phyloP scores from a whole-genome alignment of 2,113 vertebrate species.

The Azemiops feae region DNA sequence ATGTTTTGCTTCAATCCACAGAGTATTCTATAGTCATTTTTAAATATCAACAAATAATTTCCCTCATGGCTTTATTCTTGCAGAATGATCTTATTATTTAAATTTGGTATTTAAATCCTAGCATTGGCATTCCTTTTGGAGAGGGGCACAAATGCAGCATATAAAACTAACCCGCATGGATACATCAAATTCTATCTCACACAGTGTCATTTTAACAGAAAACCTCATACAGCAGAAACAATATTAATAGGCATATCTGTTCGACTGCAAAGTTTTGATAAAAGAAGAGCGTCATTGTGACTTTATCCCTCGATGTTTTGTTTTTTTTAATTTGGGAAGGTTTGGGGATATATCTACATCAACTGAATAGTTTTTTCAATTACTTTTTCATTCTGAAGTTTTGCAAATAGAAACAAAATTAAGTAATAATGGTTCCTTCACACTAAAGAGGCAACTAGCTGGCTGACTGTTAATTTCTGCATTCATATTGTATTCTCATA shows the following conservation, averaged over 20 bases:
- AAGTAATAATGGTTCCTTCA: background rate
- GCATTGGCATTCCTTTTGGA: background rate
- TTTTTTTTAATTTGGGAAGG: background rate
- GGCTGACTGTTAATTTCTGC: background rate
- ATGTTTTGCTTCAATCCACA: background rate
- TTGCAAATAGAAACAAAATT: constrained; percentile 1
- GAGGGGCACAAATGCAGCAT: background rate
- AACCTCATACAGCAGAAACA: background rate
- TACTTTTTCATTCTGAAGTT: background rate
- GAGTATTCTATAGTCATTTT: background rate
- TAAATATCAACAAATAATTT: background rate
- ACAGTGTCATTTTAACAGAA: background rate
- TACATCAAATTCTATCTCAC: background rate
- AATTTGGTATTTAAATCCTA: background rate
- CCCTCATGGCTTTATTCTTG: background rate
- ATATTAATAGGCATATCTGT: background rate
- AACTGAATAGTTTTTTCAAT: background rate
- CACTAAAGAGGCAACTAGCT: background rate
- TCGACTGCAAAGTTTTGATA: background rate
- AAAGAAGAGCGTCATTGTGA: background rate
- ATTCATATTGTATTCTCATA: background rate
- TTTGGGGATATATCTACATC: background rate
- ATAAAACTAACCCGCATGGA: background rate
- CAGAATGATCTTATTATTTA: background rate
- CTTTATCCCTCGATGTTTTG: background rate